Evolutionary conservation across 1,140 invertebrate species (phyloP), one percentile per base, ranked within the genome.

Genomic region (Ceratosolen solmsi): DNA sequence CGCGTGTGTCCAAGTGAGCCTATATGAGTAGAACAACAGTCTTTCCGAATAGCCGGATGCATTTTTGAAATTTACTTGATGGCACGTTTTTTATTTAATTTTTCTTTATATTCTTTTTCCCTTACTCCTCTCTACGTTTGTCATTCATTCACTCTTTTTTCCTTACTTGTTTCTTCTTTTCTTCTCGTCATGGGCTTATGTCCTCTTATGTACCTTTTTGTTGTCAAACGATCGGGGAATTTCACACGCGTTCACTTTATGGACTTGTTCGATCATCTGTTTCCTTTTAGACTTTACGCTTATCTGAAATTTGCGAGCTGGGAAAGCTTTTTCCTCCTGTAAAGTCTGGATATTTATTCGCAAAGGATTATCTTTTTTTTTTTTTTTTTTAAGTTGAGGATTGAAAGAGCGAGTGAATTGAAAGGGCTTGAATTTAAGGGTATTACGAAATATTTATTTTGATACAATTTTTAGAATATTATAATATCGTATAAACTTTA

Each of bases 271-370:
- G 65, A 78, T 77, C 65, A 78, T 78, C 80, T 78, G 65, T 82
- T 78, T 82, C 74, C 68, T 82, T 78, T 82, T 78, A 78, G 74
- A 78, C 74, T 71, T 54, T 25, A 41, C 60, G 65, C 74, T 82
- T 72, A 72, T 71, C 68, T 78, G 36, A 82, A 54, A 78, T 82
- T 82, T 41, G 46, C 63, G n/a, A 79, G 49, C 13, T 25, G 63
- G 25, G 22, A 84, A 76, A 81, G 74, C 22, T 51, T 78, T 82
- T 76, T 81, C 51, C 1, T 81, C 51, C 1, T 46, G 9, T 20
- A 11, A 36, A 68, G 33, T 4, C 15, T 9, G 0, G 36, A 68
- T 68, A 68, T 68, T 68, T 63, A 63, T 63, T 63, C 20, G 30
- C 13, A 33, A 63, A 17, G 30, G 27, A 17, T 81, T 79, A 71